Conservation (phyloP, 2,888 invertebrate species). For the Andrena praecox region DNA sequence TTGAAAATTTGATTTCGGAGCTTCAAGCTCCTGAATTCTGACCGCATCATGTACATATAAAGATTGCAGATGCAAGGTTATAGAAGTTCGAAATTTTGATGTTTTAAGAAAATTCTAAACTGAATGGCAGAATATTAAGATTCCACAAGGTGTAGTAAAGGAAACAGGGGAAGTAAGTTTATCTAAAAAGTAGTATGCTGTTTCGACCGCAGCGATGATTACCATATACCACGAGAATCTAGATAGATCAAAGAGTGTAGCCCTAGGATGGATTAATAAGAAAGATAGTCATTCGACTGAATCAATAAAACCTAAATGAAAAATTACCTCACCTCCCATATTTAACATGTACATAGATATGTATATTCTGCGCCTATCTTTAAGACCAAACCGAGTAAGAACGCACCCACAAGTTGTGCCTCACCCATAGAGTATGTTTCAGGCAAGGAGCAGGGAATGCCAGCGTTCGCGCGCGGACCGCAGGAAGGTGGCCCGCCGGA, state of each 20-base stretch:
- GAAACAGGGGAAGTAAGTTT: no score
- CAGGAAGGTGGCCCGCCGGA: conserved; percentile 88
- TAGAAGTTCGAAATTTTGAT: neutral
- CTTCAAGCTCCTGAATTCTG: neutral
- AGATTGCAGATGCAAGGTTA: neutral
- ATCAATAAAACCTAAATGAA: neutral
- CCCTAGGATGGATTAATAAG: neutral
- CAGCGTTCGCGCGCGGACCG: conserved; percentile 90
- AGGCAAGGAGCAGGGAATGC: conserved; percentile 94
- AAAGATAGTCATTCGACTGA: neutral
- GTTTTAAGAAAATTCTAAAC: neutral
- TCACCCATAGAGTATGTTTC: conserved; percentile 86
- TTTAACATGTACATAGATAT: conserved; percentile 23
- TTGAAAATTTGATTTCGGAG: neutral
- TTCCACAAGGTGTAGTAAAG: no score
- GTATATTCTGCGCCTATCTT: conserved; percentile 36
- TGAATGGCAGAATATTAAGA: neutral
- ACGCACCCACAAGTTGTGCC: conserved; percentile 84
- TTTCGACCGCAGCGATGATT: no score
- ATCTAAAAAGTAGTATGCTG: no score
- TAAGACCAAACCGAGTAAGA: conserved; percentile 78
- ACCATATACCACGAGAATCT: neutral
- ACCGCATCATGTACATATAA: no score
- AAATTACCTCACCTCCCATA: neutral
- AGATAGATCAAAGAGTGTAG: neutral